Evolutionary conservation across 2,888 invertebrate species (phyloP).

Genomic region (Xestia ashworthii): DNA sequence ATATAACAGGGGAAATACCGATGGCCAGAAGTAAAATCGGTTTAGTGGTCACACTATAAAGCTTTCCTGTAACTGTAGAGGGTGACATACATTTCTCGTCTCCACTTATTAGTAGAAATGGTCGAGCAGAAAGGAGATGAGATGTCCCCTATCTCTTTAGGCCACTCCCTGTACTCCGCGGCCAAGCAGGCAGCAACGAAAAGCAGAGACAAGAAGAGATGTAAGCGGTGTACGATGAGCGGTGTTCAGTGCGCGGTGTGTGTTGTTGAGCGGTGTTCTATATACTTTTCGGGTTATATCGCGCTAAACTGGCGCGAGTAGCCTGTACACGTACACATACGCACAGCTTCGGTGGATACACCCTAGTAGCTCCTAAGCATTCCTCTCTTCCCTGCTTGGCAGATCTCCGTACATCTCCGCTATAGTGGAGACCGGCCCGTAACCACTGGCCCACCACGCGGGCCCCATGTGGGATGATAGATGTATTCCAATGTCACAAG

Average conservation of each 20-base stretch:
- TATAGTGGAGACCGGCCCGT: background rate
- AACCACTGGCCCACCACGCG: background rate
- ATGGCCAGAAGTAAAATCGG: background rate
- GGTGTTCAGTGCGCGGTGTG: background rate
- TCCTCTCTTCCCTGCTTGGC: background rate
- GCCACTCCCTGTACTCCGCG: background rate
- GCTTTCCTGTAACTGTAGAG: conserved; percentile 1
- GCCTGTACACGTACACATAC: background rate
- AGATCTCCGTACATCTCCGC: background rate
- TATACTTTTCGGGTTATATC: background rate
- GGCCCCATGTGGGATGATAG: background rate
- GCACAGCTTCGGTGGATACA: background rate
- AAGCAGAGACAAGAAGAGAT: background rate
- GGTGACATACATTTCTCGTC: too few species aligned
- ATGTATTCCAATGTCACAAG: background rate
- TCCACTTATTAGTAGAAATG: too few species aligned
- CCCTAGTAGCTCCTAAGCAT: background rate
- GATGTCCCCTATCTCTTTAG: background rate
- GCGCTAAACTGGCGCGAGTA: background rate
- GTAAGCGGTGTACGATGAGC: background rate
- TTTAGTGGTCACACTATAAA: background rate
- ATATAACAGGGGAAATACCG: conserved; percentile 1
- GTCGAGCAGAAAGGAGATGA: background rate
- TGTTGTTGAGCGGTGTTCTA: too few species aligned
- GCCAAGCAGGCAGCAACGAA: background rate